These are phyloP conservation scores for Hippasteria phrygiana DNA, from an alignment of 53 echinoderm and acorn worm species.

Conservation along the genomic window DNA sequence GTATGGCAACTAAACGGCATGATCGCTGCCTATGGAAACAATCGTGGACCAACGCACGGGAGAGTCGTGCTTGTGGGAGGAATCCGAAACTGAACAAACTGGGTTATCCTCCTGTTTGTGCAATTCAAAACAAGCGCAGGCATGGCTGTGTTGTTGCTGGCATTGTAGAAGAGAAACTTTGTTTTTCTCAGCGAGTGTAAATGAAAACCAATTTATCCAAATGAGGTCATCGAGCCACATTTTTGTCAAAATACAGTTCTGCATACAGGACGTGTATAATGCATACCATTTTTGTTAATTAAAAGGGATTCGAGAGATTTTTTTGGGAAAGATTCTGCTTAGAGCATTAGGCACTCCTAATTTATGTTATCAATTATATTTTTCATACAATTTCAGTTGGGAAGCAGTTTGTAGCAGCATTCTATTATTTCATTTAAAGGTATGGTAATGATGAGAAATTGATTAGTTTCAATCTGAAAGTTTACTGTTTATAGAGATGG, in stretches of 20 bases:
- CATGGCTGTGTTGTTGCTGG: not conserved
- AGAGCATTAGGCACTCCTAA: too few relatives aligned
- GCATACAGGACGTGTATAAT: too few relatives aligned
- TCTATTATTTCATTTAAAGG: too few relatives aligned
- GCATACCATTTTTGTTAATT: too few relatives aligned
- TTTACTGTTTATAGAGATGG: too few relatives aligned
- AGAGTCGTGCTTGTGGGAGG: slow-evolving; percentile 43
- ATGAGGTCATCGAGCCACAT: not conserved
- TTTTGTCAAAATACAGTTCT: not conserved
- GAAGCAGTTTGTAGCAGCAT: too few relatives aligned
- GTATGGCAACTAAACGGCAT: slow-evolving; percentile 37
- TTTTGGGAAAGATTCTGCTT: too few relatives aligned
- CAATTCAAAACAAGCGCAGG: not conserved
- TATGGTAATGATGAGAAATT: too few relatives aligned
- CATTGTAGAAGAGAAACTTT: not conserved
- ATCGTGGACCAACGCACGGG: slow-evolving; percentile 50
- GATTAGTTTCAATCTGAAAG: too few relatives aligned
- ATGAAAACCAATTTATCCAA: not conserved
- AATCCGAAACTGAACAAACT: slow-evolving; percentile 42
- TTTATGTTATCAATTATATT: too few relatives aligned
- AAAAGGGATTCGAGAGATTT: too few relatives aligned
- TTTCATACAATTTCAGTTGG: too few relatives aligned
- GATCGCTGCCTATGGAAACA: slow-evolving; percentile 26
- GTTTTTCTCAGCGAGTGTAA: not conserved
- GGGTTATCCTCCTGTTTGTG: slow-evolving; percentile 7